Percentiles rank a stretch among this genome's conserved stretches.
These are phyloP conservation scores for Cheilosia impressa DNA, from an alignment of 2,888 invertebrate species.

Conservation along the genomic window DNA sequence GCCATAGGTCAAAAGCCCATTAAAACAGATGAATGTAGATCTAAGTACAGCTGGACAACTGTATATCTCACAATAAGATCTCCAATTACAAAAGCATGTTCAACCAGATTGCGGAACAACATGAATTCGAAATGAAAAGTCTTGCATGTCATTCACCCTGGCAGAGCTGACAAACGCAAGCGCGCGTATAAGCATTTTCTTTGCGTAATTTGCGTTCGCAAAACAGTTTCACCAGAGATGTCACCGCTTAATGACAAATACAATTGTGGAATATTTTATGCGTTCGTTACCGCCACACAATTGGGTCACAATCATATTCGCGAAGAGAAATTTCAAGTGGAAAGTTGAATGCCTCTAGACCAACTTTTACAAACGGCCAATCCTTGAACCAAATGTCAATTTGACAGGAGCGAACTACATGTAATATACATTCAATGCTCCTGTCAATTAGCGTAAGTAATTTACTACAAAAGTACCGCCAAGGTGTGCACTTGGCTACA, in stretches of 20 bases:
- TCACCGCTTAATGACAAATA: slow-evolving; percentile 52
- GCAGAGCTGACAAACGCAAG: slow-evolving; percentile 9
- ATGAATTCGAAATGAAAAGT: slow-evolving; percentile 67
- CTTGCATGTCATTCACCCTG: slow-evolving; percentile 64
- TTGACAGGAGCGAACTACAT: slow-evolving; percentile 37
- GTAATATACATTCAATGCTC: slow-evolving; percentile 23
- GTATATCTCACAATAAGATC: slow-evolving; percentile 54
- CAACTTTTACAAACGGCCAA: slow-evolving; percentile 47
- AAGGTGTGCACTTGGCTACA: slow-evolving; percentile 57
- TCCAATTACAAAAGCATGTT: slow-evolving; percentile 68
- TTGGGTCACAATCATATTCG: slow-evolving; percentile 48
- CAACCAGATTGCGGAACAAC: slow-evolving; percentile 55
- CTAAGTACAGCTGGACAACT: slow-evolving; percentile 9
- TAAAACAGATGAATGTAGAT: slow-evolving; percentile 12
- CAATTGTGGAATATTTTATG: slow-evolving; percentile 62
- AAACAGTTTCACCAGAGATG: slow-evolving; percentile 66
- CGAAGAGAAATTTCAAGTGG: slow-evolving; percentile 42
- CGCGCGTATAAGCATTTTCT: slow-evolving; percentile 7
- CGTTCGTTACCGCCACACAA: slow-evolving; percentile 35
- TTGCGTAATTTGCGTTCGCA: slow-evolving; percentile 55
- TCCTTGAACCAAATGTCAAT: slow-evolving; percentile 66
- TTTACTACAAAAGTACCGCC: slow-evolving; percentile 53
- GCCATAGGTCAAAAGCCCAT: slow-evolving; percentile 7
- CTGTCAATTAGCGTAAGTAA: slow-evolving; percentile 57
- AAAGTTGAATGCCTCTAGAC: background rate